phyloP scores from a whole-genome alignment of 2,113 vertebrate species.

The Accipiter virgatus region DNA sequence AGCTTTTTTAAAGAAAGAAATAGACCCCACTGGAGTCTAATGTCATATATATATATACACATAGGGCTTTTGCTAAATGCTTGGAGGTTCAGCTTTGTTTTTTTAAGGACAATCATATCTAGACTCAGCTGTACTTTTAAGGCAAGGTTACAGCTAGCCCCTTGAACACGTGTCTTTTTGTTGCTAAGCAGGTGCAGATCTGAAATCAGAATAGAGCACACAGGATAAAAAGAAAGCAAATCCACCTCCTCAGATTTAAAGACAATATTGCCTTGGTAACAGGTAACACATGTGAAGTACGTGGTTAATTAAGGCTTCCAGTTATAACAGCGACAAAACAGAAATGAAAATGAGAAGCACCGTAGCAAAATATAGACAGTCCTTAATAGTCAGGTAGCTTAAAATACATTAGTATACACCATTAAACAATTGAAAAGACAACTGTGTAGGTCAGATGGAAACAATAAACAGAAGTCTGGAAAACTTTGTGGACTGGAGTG shows the following conservation, averaged over 20 bases:
- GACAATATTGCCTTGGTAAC: slow-evolving; percentile 72
- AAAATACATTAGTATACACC: background rate
- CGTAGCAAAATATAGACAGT: slow-evolving; percentile 47
- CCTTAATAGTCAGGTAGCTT: slow-evolving; percentile 49
- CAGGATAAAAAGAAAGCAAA: slow-evolving; percentile 57
- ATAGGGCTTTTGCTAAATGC: background rate
- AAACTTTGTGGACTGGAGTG: background rate
- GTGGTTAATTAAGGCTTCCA: slow-evolving; percentile 60
- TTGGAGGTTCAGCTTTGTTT: no score
- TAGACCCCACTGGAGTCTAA: background rate
- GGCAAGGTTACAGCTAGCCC: background rate
- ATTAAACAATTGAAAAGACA: background rate
- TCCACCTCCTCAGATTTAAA: slow-evolving; percentile 59
- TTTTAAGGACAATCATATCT: background rate
- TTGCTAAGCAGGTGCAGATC: slow-evolving; percentile 67
- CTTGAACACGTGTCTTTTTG: background rate
- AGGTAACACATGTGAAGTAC: slow-evolving; percentile 55
- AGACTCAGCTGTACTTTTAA: background rate
- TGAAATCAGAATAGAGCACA: slow-evolving; percentile 43
- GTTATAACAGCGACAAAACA: slow-evolving; percentile 54
- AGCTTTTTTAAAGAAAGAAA: background rate
- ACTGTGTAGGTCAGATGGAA: background rate
- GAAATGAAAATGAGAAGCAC: slow-evolving; percentile 40
- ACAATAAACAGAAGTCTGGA: background rate
- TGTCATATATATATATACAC: no score